Evolutionary conservation across 2,888 invertebrate species (phyloP).

Genomic region (Ceraclea dissimilis): DNA sequence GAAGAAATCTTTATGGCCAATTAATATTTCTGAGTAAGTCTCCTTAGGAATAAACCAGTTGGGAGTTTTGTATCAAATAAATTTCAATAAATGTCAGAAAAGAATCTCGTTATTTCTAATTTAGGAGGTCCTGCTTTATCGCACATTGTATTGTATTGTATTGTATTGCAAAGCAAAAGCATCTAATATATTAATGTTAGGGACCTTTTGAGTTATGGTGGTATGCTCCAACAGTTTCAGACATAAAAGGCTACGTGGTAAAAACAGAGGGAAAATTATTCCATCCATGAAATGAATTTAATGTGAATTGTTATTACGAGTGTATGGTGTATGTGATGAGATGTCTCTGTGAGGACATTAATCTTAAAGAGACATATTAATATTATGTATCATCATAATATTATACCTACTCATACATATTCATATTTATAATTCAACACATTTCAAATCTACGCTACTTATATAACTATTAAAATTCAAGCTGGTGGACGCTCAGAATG

Average conservation of each 20-base stretch:
- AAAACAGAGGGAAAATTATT: slow-evolving; percentile 13
- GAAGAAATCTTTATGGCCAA: too few species aligned
- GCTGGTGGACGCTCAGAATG: too few species aligned
- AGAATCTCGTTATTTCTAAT: slow-evolving; percentile 19
- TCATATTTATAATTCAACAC: too few species aligned
- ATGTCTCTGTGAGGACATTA: background rate
- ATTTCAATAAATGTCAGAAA: slow-evolving; percentile 22
- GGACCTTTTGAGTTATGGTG: slow-evolving; percentile 13
- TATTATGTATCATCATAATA: too few species aligned
- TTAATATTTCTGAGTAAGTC: too few species aligned
- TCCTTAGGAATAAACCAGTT: background rate
- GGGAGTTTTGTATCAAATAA: slow-evolving; percentile 18
- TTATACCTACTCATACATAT: too few species aligned
- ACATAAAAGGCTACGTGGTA: slow-evolving; percentile 10
- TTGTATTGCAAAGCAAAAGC: too few species aligned
- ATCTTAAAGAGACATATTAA: background rate
- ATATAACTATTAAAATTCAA: too few species aligned
- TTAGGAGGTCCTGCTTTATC: slow-evolving; percentile 16
- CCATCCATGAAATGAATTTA: slow-evolving; percentile 1
- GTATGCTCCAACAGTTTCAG: slow-evolving; percentile 13
- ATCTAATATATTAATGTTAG: too few species aligned
- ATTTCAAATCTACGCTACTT: too few species aligned
- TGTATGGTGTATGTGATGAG: background rate
- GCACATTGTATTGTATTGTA: slow-evolving; percentile 8
- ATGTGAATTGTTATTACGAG: background rate